Evolutionary conservation across 2,797 vertebrate species (phyloP).

Genomic region (Agapornis canus): DNA sequence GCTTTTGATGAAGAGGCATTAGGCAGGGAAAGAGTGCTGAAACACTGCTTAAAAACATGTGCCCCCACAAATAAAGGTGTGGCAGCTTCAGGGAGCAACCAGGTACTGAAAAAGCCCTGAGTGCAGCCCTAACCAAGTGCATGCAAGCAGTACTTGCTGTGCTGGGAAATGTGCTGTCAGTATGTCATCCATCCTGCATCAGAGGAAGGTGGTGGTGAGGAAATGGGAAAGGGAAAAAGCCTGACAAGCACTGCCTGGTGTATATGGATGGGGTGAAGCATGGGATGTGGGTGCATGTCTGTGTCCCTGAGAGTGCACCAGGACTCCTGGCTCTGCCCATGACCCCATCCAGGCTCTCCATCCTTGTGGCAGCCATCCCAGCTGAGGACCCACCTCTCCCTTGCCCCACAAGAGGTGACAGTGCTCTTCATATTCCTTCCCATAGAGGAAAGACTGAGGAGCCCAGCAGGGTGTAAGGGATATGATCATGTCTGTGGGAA

Average conservation of each 20-base stretch:
- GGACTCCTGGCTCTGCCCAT: fast-evolving
- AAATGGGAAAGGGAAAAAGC: not conserved
- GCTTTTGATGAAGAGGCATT: not conserved
- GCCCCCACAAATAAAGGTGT: not conserved
- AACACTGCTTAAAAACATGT: not conserved
- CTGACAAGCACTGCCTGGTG: fast-evolving
- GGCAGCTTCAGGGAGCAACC: not conserved
- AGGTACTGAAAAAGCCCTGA: not conserved
- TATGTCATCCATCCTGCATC: too few relatives aligned
- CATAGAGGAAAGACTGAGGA: not conserved
- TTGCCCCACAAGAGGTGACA: not conserved
- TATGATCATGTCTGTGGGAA: not conserved
- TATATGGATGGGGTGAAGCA: fast-evolving
- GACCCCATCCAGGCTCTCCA: not conserved
- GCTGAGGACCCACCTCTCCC: not conserved
- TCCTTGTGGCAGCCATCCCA: fast-evolving
- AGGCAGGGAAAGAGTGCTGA: not conserved
- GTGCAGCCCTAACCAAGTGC: not conserved
- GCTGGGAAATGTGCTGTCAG: not conserved
- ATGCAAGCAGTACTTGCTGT: not conserved
- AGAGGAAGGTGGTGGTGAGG: not conserved
- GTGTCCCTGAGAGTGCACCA: fast-evolving
- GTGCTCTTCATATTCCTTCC: not conserved
- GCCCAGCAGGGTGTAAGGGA: not conserved
- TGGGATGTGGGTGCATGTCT: fast-evolving